Base-by-base conservation (phyloP, 2,797 vertebrate species). In the Lacerta agilis region DNA sequence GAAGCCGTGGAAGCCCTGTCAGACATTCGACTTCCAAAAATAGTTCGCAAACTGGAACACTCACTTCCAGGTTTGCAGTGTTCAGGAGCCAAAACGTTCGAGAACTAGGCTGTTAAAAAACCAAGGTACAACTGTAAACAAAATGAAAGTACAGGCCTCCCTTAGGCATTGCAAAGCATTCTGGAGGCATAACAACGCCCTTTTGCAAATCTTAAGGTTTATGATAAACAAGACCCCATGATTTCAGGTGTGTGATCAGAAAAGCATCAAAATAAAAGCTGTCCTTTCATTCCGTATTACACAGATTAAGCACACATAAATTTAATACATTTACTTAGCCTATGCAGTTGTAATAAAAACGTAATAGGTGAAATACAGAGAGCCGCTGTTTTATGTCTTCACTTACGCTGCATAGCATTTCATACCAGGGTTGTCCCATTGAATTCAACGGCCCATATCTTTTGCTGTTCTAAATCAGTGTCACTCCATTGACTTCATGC, bases 281-380 rank as follows among this genome's bases (percentile, higher is more conserved):
- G 23, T 75, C 17, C 36, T 43, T 11, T 33, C 3, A 29, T 27
- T 79, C 55, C 55, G 66, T 86, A 69, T 83, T 45, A 73, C 66
- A 72, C 11, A 66, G 79, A 79, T 83, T 73, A 66, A 71, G 79
- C 11, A n/a, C 43, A 17, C 77, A 71, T 76, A 85, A 89, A 86
- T 36, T 11, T 45, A 81, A 27, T 27, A n/a, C 27, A 71, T 88
- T 83, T 85, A 43, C 87, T 75, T 80, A 73, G 41, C 33, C 20
- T n/a, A 73, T 75, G 27, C 58, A 41, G 49, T 29, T 75, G 55
- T n/a, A 83, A 83, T 90, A 80, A 86, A 90, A 79, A 66, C 36
- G 33, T 86, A 83, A 79, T 90, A 58, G 29, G 41, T 86, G 58
- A 73, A 86, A 83, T 72, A 83, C 33, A 76, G 58, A 67, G 76